A percentile compares a stretch with the other conserved stretches of the same genome.
These are phyloP conservation scores for human (Homo sapiens) DNA, from an alignment of 2,113 vertebrate genomes.

Conservation along the genomic window DNA sequence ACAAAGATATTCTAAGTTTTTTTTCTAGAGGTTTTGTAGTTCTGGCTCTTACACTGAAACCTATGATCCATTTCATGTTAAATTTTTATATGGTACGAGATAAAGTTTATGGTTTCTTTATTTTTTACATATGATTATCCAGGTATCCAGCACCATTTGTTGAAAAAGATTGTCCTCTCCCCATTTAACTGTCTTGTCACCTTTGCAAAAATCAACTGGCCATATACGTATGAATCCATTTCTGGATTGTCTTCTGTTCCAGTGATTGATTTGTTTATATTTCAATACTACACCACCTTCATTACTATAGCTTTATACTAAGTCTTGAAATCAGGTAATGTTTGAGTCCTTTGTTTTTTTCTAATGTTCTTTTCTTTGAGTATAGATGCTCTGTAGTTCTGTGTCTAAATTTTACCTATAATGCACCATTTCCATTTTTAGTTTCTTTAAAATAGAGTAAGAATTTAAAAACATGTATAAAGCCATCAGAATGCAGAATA, in stretches of 20 bases:
- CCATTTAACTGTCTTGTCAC: background rate
- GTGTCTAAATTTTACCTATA: background rate
- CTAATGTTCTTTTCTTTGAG: background rate
- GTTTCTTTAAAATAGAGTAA: background rate
- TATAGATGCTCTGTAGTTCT: background rate
- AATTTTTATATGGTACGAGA: background rate
- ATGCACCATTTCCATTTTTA: background rate
- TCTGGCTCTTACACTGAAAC: background rate
- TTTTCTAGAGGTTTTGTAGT: background rate
- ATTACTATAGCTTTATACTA: background rate
- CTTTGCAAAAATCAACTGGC: background rate
- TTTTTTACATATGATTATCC: background rate
- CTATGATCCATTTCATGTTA: background rate
- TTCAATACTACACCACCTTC: background rate
- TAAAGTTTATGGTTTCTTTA: background rate
- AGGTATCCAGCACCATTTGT: background rate
- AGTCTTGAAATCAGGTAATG: background rate
- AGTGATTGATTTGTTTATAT: background rate
- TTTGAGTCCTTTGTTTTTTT: background rate
- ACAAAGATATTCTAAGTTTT: background rate
- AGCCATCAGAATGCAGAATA: background rate
- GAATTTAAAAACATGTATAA: background rate
- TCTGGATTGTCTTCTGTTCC: background rate
- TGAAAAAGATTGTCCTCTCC: background rate
- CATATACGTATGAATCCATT: background rate